Conservation (phyloP, 2,888 invertebrate species). For the Schrankia costaestrigalis region DNA sequence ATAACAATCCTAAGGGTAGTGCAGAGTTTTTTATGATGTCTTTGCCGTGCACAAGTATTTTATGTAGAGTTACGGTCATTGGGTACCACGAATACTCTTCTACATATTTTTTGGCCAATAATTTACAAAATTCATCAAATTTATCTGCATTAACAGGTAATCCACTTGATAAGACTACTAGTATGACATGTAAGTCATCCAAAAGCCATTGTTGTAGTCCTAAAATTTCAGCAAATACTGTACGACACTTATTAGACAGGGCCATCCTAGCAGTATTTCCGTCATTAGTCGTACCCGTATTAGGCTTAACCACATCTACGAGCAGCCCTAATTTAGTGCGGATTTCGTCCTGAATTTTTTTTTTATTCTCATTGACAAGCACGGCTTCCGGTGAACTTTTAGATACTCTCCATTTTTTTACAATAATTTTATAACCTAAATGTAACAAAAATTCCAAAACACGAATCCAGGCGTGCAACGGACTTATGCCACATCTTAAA, state of each 20-base stretch:
- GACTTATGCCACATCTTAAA: no score
- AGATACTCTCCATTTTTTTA: conserved; percentile 1
- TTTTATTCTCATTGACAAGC: not conserved
- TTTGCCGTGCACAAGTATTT: not conserved
- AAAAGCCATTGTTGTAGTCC: no score
- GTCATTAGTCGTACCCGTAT: conserved; percentile 2
- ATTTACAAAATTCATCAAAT: not conserved
- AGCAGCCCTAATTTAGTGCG: not conserved
- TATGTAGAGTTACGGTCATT: not conserved
- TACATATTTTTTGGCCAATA: not conserved
- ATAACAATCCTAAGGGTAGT: no score
- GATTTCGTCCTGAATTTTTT: conserved; percentile 2
- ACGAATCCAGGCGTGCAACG: conserved; percentile 4
- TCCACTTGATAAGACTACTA: not conserved
- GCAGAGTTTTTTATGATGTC: no score
- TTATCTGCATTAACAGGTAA: not conserved
- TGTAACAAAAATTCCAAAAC: conserved; percentile 5
- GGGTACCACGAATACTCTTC: not conserved
- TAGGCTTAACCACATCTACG: conserved; percentile 1
- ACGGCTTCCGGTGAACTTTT: not conserved
- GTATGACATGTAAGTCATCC: not conserved
- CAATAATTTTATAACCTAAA: not conserved
- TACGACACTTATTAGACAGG: not conserved
- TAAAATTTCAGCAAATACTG: conserved; percentile 1
- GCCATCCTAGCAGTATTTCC: conserved; percentile 1